Evolutionary conservation across 2,797 vertebrate species (phyloP).

Genomic region (Helostoma temminkii): DNA sequence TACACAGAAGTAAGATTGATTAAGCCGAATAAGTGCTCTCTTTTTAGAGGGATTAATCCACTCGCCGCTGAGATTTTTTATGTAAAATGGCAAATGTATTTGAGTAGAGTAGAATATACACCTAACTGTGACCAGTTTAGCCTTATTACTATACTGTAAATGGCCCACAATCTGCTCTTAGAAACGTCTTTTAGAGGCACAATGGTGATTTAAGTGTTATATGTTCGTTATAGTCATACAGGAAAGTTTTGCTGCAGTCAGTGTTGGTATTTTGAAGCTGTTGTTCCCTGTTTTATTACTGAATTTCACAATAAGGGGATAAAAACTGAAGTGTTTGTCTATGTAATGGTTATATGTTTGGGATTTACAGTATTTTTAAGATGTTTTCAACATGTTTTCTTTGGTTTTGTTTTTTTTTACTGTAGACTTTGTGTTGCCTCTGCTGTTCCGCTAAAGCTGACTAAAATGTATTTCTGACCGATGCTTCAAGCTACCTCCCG

Average conservation of each 20-base stretch:
- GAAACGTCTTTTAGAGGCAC: conserved; percentile 61
- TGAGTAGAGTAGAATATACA: conserved; percentile 75
- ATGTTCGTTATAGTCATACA: conserved; percentile 65
- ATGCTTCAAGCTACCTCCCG: conserved; percentile 71
- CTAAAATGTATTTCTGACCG: conserved; percentile 60
- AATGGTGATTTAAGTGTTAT: conserved; percentile 65
- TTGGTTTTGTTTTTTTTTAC: conserved; percentile 36
- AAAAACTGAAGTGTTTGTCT: conserved; percentile 47
- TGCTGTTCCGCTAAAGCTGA: conserved; percentile 65
- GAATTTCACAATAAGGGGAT: conserved; percentile 32
- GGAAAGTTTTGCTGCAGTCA: conserved; percentile 50
- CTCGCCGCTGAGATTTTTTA: conserved; percentile 62
- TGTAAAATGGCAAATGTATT: conserved; percentile 74
- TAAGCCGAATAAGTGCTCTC: conserved; percentile 59
- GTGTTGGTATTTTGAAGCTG: conserved; percentile 70
- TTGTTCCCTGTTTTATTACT: conserved; percentile 59
- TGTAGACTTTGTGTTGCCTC: conserved; percentile 56
- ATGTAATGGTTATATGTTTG: conserved; percentile 55
- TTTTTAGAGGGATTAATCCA: conserved; percentile 27
- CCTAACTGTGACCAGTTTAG: conserved; percentile 80
- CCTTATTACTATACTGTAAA: conserved; percentile 76
- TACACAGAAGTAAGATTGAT: conserved; percentile 47
- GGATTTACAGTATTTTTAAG: conserved; percentile 34
- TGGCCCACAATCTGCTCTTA: conserved; percentile 64
- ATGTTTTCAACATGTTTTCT: conserved; percentile 19